phyloP scores from a whole-genome alignment of 1,140 invertebrate genomes.

The Wasmannia auropunctata region DNA sequence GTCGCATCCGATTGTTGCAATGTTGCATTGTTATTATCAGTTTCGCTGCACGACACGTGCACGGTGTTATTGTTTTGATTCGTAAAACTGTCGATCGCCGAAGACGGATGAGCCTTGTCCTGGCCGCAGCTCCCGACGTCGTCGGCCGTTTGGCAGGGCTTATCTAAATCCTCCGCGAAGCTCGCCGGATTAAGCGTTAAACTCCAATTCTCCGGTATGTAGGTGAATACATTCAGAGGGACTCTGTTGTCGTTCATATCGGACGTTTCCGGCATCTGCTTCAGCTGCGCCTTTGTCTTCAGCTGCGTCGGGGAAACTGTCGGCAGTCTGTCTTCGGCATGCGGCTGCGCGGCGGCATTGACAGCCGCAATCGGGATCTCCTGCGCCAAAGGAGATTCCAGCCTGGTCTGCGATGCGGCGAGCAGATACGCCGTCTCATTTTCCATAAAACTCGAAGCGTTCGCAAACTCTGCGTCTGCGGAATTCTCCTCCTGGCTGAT shows the following conservation, averaged over 20 bases:
- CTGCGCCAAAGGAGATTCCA: neutral
- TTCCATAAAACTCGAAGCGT: neutral
- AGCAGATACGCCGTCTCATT: neutral
- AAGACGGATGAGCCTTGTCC: neutral
- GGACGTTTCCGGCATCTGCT: slow-evolving; percentile 76
- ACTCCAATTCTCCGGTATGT: neutral
- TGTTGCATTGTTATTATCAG: neutral
- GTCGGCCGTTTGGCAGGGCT: neutral
- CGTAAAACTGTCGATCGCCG: neutral
- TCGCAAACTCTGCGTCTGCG: neutral
- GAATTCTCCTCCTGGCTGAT: slow-evolving; percentile 7
- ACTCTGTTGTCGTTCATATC: neutral
- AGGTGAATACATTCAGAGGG: neutral
- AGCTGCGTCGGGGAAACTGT: slow-evolving; percentile 20
- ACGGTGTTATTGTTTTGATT: neutral
- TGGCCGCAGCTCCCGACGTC: neutral
- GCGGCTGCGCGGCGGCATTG: neutral
- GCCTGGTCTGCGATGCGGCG: neutral
- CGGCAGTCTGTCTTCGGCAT: neutral
- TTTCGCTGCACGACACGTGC: neutral
- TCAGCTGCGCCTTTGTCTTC: slow-evolving; percentile 80
- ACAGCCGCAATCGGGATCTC: neutral
- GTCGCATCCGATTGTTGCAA: neutral
- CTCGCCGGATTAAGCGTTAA: neutral
- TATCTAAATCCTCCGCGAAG: neutral